phyloP scores from a whole-genome alignment of 1,140 invertebrate genomes.

The Calephelis nemesis region DNA sequence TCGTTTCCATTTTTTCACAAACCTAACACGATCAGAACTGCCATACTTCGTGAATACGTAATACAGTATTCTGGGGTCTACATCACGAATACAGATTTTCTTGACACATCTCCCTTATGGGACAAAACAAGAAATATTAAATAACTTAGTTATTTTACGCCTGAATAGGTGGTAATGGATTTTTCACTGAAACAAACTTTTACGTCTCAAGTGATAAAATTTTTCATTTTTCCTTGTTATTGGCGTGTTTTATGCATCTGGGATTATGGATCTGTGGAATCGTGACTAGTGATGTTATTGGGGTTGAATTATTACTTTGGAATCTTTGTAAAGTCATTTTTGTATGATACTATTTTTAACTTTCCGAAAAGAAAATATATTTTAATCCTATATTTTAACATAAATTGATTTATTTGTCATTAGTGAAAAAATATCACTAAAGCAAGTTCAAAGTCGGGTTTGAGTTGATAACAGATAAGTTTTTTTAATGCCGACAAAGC shows the following conservation, averaged over 20 bases:
- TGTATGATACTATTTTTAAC: too few relatives aligned
- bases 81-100: slow-evolving; percentile 48
- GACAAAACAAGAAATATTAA: slow-evolving; percentile 42
- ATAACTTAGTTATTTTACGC: slow-evolving; percentile 59
- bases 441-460: too few relatives aligned
- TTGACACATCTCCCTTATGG: slow-evolving; percentile 35
- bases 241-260: slow-evolving; percentile 53
- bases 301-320: slow-evolving; percentile 14
- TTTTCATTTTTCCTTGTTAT: slow-evolving; percentile 57
- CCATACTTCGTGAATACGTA: slow-evolving; percentile 47
- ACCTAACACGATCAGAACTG: slow-evolving; percentile 9
- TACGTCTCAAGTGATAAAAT: slow-evolving; percentile 52
- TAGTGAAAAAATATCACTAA: too few relatives aligned
- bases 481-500: too few relatives aligned
- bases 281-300: slow-evolving; percentile 55
- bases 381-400: too few relatives aligned
- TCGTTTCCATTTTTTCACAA: slow-evolving; percentile 5
- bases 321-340: neutral
- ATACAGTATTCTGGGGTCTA: slow-evolving; percentile 44
- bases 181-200: slow-evolving; percentile 62
- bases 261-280: slow-evolving; percentile 47
- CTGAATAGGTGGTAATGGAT: slow-evolving; percentile 65
- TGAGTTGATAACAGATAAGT: too few relatives aligned
- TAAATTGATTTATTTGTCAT: too few relatives aligned
- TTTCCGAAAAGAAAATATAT: too few relatives aligned